Evolutionary conservation across 2,797 vertebrate genomes (phyloP).

Genomic region (Arnoldichthys spilopterus): DNA sequence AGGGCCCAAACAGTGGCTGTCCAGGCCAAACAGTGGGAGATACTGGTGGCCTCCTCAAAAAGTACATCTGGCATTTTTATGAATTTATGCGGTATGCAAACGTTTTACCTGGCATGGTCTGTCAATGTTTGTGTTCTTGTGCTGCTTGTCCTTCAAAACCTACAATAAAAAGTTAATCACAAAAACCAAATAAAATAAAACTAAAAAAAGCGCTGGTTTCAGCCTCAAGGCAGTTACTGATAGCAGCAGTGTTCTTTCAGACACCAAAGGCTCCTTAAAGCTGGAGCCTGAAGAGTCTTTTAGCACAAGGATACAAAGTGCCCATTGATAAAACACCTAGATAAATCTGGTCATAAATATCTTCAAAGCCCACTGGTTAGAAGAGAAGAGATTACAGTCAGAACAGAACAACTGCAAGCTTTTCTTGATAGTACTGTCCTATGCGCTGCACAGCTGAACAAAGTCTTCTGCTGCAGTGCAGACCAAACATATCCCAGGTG

Average conservation of each 20-base stretch:
- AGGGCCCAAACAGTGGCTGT: too few relatives aligned
- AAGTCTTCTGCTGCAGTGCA: constrained; percentile 5
- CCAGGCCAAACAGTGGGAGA: too few relatives aligned
- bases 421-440: not conserved
- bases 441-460: not conserved
- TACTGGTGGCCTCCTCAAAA: too few relatives aligned
- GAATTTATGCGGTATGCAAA: too few relatives aligned
- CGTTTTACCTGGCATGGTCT: too few relatives aligned
- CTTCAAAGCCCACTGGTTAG: not conserved
- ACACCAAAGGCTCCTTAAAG: not conserved
- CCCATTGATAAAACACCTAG: not conserved
- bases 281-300: not conserved
- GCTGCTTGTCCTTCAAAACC: too few relatives aligned
- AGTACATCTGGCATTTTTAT: too few relatives aligned
- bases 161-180: too few relatives aligned
- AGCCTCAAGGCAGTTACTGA: not conserved
- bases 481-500: not conserved
- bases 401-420: not conserved
- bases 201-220: not conserved
- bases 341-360: not conserved
- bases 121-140: too few relatives aligned
- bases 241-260: not conserved
- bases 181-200: too few relatives aligned
- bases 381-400: not conserved
- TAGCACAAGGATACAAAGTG: not conserved